phyloP scores from a whole-genome alignment of 2,113 vertebrate genomes.

The Murina feae region DNA sequence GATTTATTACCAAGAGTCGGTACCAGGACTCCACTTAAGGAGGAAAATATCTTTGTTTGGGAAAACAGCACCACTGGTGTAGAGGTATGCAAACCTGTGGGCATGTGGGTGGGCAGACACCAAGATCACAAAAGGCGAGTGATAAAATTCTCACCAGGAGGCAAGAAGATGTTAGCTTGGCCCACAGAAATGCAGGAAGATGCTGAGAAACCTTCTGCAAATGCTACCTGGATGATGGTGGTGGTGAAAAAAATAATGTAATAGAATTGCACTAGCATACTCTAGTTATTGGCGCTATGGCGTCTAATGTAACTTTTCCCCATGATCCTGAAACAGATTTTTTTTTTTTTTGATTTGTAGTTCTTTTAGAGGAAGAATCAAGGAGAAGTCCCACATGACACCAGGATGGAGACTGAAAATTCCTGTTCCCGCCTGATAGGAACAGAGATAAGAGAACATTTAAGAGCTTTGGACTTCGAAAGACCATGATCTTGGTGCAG shows the following conservation, averaged over 20 bases:
- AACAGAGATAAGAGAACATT: neutral
- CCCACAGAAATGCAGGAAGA: neutral
- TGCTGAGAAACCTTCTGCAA: neutral
- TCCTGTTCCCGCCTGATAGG: neutral
- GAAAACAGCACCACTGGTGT: neutral
- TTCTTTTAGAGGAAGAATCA: neutral
- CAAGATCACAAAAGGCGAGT: neutral
- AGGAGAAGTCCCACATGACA: neutral
- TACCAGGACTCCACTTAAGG: neutral
- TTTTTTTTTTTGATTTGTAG: neutral
- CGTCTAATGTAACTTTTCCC: neutral
- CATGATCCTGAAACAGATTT: neutral
- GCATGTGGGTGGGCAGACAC: neutral
- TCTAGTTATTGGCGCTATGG: neutral
- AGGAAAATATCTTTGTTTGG: neutral
- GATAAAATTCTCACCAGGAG: neutral
- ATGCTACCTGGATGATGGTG: no score
- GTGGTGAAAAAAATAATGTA: neutral
- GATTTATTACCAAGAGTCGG: neutral
- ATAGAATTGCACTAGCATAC: neutral
- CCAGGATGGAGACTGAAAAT: neutral
- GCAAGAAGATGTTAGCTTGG: neutral
- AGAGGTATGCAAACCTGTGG: neutral
- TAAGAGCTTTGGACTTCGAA: neutral
- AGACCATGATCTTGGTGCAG: neutral